Percentiles rank a stretch among this genome's conserved stretches.
Evolutionary conservation across 2,113 vertebrate genomes (phyloP).

Genomic region (Seriola dumerili): DNA sequence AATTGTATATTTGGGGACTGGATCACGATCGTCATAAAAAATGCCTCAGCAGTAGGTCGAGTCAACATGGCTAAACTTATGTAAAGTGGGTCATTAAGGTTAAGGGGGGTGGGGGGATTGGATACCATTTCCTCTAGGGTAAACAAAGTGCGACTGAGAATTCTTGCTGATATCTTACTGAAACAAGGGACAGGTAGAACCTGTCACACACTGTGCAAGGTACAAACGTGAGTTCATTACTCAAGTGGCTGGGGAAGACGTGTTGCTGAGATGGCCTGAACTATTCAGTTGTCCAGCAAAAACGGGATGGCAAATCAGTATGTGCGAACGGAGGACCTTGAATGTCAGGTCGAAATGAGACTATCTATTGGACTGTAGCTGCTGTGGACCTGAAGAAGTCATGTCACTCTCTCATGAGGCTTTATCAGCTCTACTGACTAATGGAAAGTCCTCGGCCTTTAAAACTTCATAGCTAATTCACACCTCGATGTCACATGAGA

Average conservation of each 20-base stretch:
- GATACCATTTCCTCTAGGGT: constrained; percentile 24
- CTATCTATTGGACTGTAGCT: neutral
- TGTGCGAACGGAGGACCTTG: neutral
- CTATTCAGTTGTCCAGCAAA: neutral
- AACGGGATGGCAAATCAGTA: constrained; percentile 33
- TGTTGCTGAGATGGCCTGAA: neutral
- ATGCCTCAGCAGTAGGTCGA: constrained; percentile 7
- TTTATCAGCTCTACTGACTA: constrained; percentile 14
- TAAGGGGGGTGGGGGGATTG: neutral
- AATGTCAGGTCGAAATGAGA: constrained; percentile 39
- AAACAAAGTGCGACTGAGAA: no score
- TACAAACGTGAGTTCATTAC: constrained; percentile 25
- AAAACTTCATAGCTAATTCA: constrained; percentile 16
- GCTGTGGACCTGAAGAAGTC: constrained; percentile 6
- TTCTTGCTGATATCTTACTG: neutral
- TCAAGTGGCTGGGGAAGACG: constrained; percentile 5
- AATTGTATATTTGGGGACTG: neutral
- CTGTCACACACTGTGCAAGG: constrained; percentile 1
- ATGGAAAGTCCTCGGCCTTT: constrained; percentile 29
- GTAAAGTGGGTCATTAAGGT: neutral
- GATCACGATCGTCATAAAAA: neutral
- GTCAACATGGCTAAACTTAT: constrained; percentile 1
- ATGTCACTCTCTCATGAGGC: neutral
- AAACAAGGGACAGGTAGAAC: constrained; percentile 26
- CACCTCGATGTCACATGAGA: constrained; percentile 10